Base-by-base conservation (phyloP, 2,888 invertebrate species). In the Hemithea aestivaria region DNA sequence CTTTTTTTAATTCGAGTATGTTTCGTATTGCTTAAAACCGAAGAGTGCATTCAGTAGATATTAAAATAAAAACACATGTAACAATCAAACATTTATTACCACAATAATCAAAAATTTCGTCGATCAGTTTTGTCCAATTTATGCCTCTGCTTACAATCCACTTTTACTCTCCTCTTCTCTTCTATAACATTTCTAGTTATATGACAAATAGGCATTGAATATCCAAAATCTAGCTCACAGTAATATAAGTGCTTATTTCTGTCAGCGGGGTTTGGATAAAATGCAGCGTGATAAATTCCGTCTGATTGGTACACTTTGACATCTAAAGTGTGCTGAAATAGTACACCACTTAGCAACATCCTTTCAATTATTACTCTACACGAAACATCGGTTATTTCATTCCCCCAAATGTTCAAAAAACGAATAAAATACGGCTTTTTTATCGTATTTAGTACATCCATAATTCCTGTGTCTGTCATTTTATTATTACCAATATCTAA, bases 401-500 rank as follows among this genome's bases (percentile, higher is more conserved):
- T 87, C 0, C 87, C 85, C 75, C 80, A 87, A 8, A 87, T 71
- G 21, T 83, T 83, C 3, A 87, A 58, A 50, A 81, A 82, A 20
- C 80, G 58, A 23, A 84, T 39, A 48, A 56, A 73, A 27, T 54
- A 70, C 6, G 79, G 77, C 54, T 91, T 91, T 52, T 90, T 90
- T 1, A 91, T 48, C 0, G 88, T 81, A 45, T 89, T 83, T 26
- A 91, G 66, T 27, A 92, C 53, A 41, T 88, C 83, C 1, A 88
- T 50, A 20, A 90, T 57, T 7, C 91, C 90, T 12, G 43, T 45
- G 43, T 91, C 89, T 1, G 73, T 79, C 27, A 92, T 75, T 56
- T 77, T 79, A 51, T 92, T 92, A 26, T 87, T 55, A 0, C 88
- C 80, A 2, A 92, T 69, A 47, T 92, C 91, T 10, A 92, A 62